Base-by-base conservation (phyloP, 2,888 invertebrate species). In the Geotrupes spiniger region DNA sequence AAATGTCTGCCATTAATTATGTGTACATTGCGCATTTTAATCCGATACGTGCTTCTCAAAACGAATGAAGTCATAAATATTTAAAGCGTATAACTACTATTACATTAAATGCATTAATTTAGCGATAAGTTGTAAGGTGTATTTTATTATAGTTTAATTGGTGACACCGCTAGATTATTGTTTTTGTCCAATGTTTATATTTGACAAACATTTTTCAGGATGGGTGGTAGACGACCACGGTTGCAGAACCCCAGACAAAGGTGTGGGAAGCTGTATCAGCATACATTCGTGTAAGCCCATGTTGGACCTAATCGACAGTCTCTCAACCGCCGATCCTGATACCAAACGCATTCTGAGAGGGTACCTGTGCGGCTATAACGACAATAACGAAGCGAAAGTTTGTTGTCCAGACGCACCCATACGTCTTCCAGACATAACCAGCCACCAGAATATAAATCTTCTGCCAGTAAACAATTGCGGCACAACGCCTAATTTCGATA, bases 391-490 rank as follows among this genome's bases (percentile, higher is more conserved):
- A 25, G 76, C 79, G 1, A 74, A 79, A 74, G 76, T 84, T 40
- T 82, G 82, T 64, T 83, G 82, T 27, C 43, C 43, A 6, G 12
- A 12, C n/a, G 6, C 6, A 27, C 42, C 47, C 16, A 42, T 42
- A 27, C 6, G 41, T 42, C 9, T 51, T 25, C 44, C 47, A 47
- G 43, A 45, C 31, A 12, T 27, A 27, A 29, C 14, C 33, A 16
- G 38, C 38, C 12, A 45, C 50, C 16, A 37, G 2, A 42, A 27
- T 51, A 43, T 26, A 40, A 41, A 26, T 6, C 31, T 47, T 12
- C 27, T 47, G 11, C 43, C 47, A 5, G 14, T 4, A 1, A 45
- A 54, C n/a, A 58, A 66, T 0, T 88, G 87, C 60, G 87, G 87
- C 0, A 67, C 67, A 0, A 68, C 79, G 8, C 72, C 74, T 2